These are phyloP conservation scores for Tonatia bakeri DNA, from an alignment of 2,113 vertebrate species.

Conservation along the genomic window DNA sequence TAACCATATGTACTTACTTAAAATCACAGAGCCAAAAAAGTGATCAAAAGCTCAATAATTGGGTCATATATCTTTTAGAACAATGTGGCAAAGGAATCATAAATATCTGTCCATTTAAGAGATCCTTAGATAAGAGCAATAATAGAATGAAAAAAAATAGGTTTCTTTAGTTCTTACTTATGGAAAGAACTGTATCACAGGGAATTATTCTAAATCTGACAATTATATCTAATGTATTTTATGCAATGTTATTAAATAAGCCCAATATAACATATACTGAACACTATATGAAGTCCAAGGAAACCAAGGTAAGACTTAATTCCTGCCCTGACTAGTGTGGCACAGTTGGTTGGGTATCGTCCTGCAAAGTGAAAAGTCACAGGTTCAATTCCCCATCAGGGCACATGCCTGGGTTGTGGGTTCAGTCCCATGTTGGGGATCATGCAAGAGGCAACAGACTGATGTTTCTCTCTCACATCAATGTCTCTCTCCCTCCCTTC, in stretches of 20 bases:
- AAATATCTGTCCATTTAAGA: background rate
- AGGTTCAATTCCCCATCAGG: too few relatives aligned
- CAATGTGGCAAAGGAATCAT: background rate
- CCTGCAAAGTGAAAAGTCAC: too few relatives aligned
- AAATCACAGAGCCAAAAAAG: background rate
- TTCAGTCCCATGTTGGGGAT: too few relatives aligned
- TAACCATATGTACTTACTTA: background rate
- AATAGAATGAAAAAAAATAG: background rate
- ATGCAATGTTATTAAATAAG: constrained; percentile 2
- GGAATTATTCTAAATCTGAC: background rate
- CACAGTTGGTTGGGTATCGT: too few relatives aligned
- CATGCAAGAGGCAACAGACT: too few relatives aligned
- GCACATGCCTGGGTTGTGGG: too few relatives aligned
- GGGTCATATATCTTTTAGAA: background rate
- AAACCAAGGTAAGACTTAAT: constrained; percentile 1
- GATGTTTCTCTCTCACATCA: too few relatives aligned
- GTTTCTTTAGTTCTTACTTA: background rate
- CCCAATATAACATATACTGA: background rate
- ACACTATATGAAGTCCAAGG: background rate
- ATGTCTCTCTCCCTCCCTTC: too few relatives aligned
- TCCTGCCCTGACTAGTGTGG: background rate
- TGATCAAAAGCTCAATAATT: background rate
- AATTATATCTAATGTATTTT: background rate
- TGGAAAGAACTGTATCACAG: background rate
- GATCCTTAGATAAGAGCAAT: background rate